These are phyloP conservation scores for Drosophila chauvacae DNA, from an alignment of 1,140 invertebrate species.

Conservation along the genomic window DNA sequence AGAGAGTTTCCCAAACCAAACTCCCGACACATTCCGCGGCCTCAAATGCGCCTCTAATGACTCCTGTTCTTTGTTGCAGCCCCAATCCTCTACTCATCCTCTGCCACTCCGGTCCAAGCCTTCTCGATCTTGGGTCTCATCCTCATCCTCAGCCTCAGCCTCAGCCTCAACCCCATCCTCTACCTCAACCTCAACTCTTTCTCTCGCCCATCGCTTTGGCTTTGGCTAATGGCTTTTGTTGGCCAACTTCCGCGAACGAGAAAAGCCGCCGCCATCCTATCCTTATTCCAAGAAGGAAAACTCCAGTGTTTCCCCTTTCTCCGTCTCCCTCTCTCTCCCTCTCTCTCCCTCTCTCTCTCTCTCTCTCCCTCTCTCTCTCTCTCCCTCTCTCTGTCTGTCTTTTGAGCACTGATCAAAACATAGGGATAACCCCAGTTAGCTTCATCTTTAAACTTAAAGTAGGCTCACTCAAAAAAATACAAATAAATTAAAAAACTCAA, in stretches of 20 bases:
- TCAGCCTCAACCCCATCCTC: constrained; percentile 10
- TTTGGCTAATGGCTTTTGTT: constrained; percentile 72
- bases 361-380: too few relatives aligned
- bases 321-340: not conserved
- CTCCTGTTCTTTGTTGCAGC: constrained; percentile 77
- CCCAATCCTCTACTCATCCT: constrained; percentile 42
- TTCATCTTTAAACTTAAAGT: not conserved
- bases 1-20: constrained; percentile 34
- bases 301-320: not conserved
- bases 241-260: constrained; percentile 72
- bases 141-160: constrained; percentile 16
- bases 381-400: too few relatives aligned
- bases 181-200: constrained; percentile 12
- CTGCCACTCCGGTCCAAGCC: not conserved
- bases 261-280: constrained; percentile 10
- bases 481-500: not conserved
- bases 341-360: too few relatives aligned
- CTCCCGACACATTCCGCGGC: constrained; percentile 64
- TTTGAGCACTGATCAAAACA: constrained; percentile 11
- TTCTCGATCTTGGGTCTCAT: constrained; percentile 10
- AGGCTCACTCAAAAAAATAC: not conserved
- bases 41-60: constrained; percentile 79
- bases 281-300: constrained; percentile 34
- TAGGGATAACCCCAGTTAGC: too few relatives aligned
- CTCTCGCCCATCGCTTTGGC: constrained; percentile 22